These are phyloP conservation scores for Hippocampus comes DNA, from an alignment of 2,113 vertebrate species.

Conservation along the genomic window DNA sequence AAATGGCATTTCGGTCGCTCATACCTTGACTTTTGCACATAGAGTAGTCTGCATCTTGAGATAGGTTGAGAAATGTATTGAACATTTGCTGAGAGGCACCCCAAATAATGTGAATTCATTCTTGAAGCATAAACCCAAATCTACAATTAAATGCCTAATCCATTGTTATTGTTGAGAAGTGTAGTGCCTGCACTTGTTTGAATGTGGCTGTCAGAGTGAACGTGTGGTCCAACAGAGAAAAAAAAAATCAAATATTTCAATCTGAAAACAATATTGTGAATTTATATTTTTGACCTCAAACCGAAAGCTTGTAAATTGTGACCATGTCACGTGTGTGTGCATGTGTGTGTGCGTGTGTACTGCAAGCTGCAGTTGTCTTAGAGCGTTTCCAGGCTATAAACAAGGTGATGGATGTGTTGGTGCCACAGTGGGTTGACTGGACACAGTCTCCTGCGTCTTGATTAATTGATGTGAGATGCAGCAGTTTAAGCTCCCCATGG, in stretches of 20 bases:
- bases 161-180: not conserved
- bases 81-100: not conserved
- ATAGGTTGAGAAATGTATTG: not conserved
- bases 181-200: not conserved
- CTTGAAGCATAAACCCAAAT: slow-evolving; percentile 1
- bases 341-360: not conserved
- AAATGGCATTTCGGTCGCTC: slow-evolving; percentile 15
- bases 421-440: slow-evolving; percentile 46
- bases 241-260: not conserved
- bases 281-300: slow-evolving; percentile 14
- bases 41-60: not conserved
- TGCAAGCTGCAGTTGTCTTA: slow-evolving; percentile 10
- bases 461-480: slow-evolving; percentile 58
- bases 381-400: slow-evolving; percentile 43
- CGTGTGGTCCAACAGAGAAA: not conserved
- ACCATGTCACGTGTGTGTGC: not conserved
- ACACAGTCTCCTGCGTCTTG: slow-evolving; percentile 51
- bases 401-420: slow-evolving; percentile 50
- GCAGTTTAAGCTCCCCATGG: slow-evolving; percentile 33
- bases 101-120: not conserved
- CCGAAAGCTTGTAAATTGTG: slow-evolving; percentile 22
- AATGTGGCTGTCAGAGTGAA: not conserved
- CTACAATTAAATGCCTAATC: not conserved
- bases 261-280: slow-evolving; percentile 9
- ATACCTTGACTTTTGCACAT: slow-evolving; percentile 8